phyloP scores from a whole-genome alignment of 2,888 invertebrate species.

The Empis stercorea region DNA sequence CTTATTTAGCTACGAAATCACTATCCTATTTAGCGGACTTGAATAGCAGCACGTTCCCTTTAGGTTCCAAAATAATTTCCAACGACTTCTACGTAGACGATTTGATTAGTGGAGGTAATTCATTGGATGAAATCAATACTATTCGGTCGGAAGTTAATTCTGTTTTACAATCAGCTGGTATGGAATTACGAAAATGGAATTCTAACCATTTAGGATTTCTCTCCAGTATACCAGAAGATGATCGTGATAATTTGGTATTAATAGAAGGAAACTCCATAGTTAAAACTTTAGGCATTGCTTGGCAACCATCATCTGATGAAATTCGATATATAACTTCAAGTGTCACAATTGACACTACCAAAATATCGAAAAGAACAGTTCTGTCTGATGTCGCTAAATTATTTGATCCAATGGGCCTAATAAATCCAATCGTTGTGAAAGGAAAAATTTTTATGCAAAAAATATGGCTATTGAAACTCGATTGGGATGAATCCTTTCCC shows the following conservation, averaged over 20 bases:
- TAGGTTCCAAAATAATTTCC: neutral
- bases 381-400: constrained; percentile 6
- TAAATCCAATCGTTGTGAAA: constrained; percentile 10
- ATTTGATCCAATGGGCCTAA: constrained; percentile 12
- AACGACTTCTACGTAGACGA: neutral
- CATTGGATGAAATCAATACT: neutral
- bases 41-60: neutral
- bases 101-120: neutral
- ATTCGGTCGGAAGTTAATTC: neutral
- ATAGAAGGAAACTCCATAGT: constrained; percentile 3
- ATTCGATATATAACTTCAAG: neutral
- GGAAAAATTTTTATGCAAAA: constrained; percentile 11
- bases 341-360: neutral
- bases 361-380: constrained; percentile 7
- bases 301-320: constrained; percentile 6
- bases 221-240: neutral
- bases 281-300: constrained; percentile 9
- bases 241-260: neutral
- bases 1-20: constrained; percentile 9
- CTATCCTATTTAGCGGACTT: neutral
- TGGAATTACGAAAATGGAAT: neutral
- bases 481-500: constrained; percentile 10
- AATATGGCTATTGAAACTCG: constrained; percentile 9
- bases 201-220: neutral
- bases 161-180: neutral